A percentile compares a stretch with the other conserved stretches of the same genome.
These are phyloP conservation scores for Epistrophe eligans DNA, from an alignment of 2,888 invertebrate species.

Conservation along the genomic window DNA sequence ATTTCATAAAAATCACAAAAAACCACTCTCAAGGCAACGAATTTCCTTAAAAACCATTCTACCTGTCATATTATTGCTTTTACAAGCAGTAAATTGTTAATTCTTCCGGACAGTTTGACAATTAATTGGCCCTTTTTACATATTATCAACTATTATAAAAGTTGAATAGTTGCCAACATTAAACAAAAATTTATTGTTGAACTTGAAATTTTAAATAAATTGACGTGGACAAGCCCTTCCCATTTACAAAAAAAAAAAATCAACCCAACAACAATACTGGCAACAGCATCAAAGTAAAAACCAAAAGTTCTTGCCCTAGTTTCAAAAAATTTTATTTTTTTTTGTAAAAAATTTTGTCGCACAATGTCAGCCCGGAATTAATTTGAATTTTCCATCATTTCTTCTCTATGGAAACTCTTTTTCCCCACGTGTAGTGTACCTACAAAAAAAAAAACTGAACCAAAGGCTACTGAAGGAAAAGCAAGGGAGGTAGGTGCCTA, in stretches of 20 bases:
- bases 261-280: slow-evolving; percentile 8
- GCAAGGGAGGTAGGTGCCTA: background rate
- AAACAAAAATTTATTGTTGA: slow-evolving; percentile 35
- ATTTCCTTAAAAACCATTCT: slow-evolving; percentile 25
- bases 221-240: slow-evolving; percentile 42
- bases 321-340: slow-evolving; percentile 22
- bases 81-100: slow-evolving; percentile 31
- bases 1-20: background rate
- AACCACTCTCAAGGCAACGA: background rate
- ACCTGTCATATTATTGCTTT: slow-evolving; percentile 12
- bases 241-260: background rate
- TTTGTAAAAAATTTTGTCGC: slow-evolving; percentile 30
- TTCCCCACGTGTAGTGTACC: background rate
- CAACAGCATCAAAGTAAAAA: slow-evolving; percentile 21
- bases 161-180: slow-evolving; percentile 33
- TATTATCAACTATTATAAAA: background rate
- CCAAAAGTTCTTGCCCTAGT: slow-evolving; percentile 67
- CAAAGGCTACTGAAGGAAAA: slow-evolving; percentile 28
- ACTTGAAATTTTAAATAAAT: slow-evolving; percentile 66
- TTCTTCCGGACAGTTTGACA: slow-evolving; percentile 50
- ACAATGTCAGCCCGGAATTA: slow-evolving; percentile 66
- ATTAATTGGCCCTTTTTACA: slow-evolving; percentile 63
- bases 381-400: slow-evolving; percentile 32
- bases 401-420: slow-evolving; percentile 32
- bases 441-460: slow-evolving; percentile 1